Evolutionary conservation across 1,140 invertebrate genomes (phyloP).

Genomic region (Cecropterus lyciades): DNA sequence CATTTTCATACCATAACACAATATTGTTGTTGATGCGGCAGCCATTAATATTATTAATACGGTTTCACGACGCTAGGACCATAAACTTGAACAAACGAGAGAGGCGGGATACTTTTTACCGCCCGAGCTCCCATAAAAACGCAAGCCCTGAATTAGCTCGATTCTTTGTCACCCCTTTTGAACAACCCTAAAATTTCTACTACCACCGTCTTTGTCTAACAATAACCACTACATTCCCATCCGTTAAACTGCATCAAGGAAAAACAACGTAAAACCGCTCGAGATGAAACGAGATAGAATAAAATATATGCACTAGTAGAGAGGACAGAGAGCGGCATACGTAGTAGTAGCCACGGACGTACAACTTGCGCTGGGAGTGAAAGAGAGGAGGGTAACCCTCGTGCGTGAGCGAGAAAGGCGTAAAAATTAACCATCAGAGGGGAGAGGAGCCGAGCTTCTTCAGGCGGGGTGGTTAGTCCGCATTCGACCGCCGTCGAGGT

Average conservation of each 20-base stretch:
- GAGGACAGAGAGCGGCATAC: conserved; percentile 78
- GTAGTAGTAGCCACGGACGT: conserved; percentile 74
- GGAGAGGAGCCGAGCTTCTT: conserved; percentile 80
- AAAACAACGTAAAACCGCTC: conserved; percentile 80
- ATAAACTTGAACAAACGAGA: conserved; percentile 83
- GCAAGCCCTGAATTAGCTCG: conserved; percentile 82
- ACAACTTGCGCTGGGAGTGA: conserved; percentile 62
- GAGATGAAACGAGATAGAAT: conserved; percentile 84
- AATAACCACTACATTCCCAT: conserved; percentile 82
- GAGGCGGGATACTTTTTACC: conserved; percentile 83
- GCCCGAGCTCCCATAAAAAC: conserved; percentile 79
- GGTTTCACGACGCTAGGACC: conserved; percentile 70
- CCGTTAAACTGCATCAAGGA: conserved; percentile 83
- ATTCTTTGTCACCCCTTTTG: conserved; percentile 83
- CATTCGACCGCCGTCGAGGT: conserved; percentile 73
- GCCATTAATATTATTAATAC: conserved; percentile 82
- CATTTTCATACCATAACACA: conserved; percentile 60
- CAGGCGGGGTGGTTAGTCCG: conserved; percentile 82
- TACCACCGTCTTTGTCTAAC: conserved; percentile 83
- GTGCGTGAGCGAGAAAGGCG: conserved; percentile 63
- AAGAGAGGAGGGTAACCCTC: conserved; percentile 67
- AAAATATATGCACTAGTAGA: conserved; percentile 83
- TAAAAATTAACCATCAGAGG: conserved; percentile 81
- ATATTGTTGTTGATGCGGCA: conserved; percentile 68
- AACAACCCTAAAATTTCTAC: conserved; percentile 82